These are phyloP conservation scores for Drosophila tripunctata DNA, from an alignment of 2,888 invertebrate genomes.

Conservation along the genomic window DNA sequence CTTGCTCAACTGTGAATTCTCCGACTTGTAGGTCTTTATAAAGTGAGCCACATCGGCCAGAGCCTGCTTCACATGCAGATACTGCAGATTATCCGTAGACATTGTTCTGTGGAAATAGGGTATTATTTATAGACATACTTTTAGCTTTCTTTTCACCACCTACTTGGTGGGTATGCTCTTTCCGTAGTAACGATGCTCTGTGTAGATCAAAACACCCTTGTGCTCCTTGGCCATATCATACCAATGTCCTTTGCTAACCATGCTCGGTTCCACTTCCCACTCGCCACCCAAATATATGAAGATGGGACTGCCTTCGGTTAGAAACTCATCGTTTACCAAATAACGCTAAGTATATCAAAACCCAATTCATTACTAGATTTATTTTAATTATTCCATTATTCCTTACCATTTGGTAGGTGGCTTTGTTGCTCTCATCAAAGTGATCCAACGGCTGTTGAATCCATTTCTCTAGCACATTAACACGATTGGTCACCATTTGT, in stretches of 20 bases:
- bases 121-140: background rate
- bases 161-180: slow-evolving; percentile 89
- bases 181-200: slow-evolving; percentile 94
- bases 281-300: slow-evolving; percentile 89
- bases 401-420: slow-evolving; percentile 85
- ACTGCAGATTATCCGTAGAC: slow-evolving; percentile 86
- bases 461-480: slow-evolving; percentile 80
- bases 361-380: background rate
- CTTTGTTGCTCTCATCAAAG: slow-evolving; percentile 86
- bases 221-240: slow-evolving; percentile 86
- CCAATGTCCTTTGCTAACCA: slow-evolving; percentile 87
- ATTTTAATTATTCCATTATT: background rate
- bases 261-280: slow-evolving; percentile 87
- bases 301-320: slow-evolving; percentile 85
- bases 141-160: slow-evolving; percentile 80
- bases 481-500: slow-evolving; percentile 24
- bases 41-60: slow-evolving; percentile 88
- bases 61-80: slow-evolving; percentile 87
- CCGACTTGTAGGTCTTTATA: slow-evolving; percentile 85
- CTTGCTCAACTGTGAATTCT: slow-evolving; percentile 75
- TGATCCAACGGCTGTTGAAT: slow-evolving; percentile 87
- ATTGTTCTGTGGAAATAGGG: slow-evolving; percentile 84
- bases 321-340: slow-evolving; percentile 85
- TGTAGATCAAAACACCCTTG: slow-evolving; percentile 88
- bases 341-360: slow-evolving; percentile 82